Percentiles rank a stretch among this genome's conserved stretches.
Evolutionary conservation across 2,888 invertebrate genomes (phyloP).

Genomic region (Plemyria rubiginata): DNA sequence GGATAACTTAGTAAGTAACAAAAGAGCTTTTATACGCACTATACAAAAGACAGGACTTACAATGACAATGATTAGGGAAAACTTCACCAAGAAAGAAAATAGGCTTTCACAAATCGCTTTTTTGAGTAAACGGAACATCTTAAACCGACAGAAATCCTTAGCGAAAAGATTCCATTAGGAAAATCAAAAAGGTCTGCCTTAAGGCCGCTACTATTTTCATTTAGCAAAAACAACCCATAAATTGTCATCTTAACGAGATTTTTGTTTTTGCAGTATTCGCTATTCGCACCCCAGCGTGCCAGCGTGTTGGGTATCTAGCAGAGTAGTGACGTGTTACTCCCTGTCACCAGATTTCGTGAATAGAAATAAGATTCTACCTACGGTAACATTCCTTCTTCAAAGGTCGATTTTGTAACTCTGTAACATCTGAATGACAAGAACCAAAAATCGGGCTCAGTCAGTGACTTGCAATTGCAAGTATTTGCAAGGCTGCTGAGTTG

Average conservation of each 20-base stretch:
- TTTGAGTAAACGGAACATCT: conserved; percentile 68
- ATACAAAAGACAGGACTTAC: conserved; percentile 22
- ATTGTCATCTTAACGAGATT: conserved; percentile 85
- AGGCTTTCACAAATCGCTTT: conserved; percentile 60
- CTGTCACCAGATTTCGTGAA: conserved; percentile 56
- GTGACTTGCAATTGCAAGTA: too few species aligned
- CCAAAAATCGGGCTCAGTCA: not conserved
- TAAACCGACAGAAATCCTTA: conserved; percentile 80
- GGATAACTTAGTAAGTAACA: conserved; percentile 1
- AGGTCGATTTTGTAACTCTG: not conserved
- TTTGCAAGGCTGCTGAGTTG: too few species aligned
- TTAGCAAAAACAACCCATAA: conserved; percentile 85
- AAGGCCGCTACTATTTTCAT: conserved; percentile 83
- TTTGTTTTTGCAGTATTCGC: conserved; percentile 82
- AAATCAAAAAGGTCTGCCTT: conserved; percentile 84
- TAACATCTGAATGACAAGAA: not conserved
- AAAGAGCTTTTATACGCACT: conserved; percentile 31
- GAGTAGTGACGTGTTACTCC: conserved; percentile 58
- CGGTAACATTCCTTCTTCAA: not conserved
- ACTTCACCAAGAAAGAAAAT: conserved; percentile 48
- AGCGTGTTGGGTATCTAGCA: conserved; percentile 66
- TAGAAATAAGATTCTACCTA: not conserved
- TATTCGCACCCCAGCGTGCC: conserved; percentile 79
- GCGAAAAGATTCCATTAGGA: conserved; percentile 84
- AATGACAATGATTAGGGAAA: conserved; percentile 45